phyloP scores from a whole-genome alignment of 2,113 vertebrate genomes.

The Callocephalon fimbriatum region DNA sequence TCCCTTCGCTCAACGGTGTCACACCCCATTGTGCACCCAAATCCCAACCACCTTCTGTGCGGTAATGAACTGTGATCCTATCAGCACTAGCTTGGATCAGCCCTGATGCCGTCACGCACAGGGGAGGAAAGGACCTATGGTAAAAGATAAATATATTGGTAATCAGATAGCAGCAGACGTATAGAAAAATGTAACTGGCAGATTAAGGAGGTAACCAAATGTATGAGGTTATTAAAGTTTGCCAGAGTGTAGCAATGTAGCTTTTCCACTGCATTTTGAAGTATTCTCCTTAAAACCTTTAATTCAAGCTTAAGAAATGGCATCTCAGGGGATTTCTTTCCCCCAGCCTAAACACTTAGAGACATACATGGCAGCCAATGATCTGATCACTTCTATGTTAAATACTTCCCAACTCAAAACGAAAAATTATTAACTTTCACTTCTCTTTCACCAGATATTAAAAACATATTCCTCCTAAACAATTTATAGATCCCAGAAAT shows the following conservation, averaged over 20 bases:
- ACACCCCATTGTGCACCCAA: slow-evolving; percentile 41
- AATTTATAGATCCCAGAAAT: not conserved
- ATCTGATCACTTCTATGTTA: not conserved
- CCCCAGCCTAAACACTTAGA: not conserved
- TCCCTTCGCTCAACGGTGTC: not conserved
- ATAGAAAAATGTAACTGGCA: not conserved
- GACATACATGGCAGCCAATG: not conserved
- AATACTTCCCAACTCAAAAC: not conserved
- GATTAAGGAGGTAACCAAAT: slow-evolving; percentile 17
- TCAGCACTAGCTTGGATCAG: slow-evolving; percentile 18
- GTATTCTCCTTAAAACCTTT: not conserved
- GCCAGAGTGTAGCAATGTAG: not conserved
- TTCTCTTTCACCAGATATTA: not conserved
- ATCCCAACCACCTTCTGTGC: not conserved
- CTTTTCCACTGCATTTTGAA: not conserved
- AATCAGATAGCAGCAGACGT: not conserved
- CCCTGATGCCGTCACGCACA: not conserved
- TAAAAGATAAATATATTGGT: not conserved
- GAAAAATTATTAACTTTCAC: not conserved
- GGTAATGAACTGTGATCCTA: slow-evolving; percentile 57
- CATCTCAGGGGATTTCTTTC: not conserved
- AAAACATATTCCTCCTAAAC: not conserved
- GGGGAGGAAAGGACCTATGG: not conserved
- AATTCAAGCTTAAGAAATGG: not conserved
- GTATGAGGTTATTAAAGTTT: slow-evolving; percentile 15